Percentiles rank a stretch among this genome's conserved stretches.
Conservation (phyloP, 1,140 invertebrate species). For the Scaptomyza graminum region DNA sequence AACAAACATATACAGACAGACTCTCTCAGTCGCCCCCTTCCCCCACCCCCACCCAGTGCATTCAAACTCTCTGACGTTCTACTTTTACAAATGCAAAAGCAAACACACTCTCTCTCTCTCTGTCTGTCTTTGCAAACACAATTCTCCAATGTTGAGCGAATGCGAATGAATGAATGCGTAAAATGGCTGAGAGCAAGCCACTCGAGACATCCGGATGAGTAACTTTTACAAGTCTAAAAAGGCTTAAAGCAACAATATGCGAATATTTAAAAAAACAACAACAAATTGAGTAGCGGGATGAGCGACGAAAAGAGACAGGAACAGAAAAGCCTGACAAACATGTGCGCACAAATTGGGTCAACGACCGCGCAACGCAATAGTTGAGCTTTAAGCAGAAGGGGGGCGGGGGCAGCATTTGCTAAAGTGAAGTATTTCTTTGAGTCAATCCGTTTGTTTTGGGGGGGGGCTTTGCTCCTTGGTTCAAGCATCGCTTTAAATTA, state of each 20-base stretch:
- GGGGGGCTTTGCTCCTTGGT: conserved; percentile 4
- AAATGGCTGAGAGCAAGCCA: conserved; percentile 28
- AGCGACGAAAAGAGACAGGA: conserved; percentile 38
- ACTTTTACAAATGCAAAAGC: conserved; percentile 36
- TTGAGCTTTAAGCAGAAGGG: conserved; percentile 26
- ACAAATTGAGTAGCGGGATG: conserved; percentile 18
- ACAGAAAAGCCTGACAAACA: conserved; percentile 45
- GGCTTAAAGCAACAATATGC: conserved; percentile 18
- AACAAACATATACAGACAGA: conserved; percentile 22
- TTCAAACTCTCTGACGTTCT: conserved; percentile 50
- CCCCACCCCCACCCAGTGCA: not conserved
- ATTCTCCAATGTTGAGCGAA: conserved; percentile 23
- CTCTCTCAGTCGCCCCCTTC: not conserved
- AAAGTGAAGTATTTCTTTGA: conserved; percentile 22
- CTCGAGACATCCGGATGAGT: conserved; percentile 19
- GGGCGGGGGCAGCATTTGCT: no score
- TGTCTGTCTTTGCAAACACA: conserved; percentile 38
- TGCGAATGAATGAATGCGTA: conserved; percentile 52
- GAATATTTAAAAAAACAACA: conserved; percentile 4
- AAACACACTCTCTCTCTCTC: conserved; percentile 1
- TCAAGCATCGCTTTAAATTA: conserved; percentile 43
- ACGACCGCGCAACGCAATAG: conserved; percentile 76
- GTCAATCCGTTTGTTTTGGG: conserved; percentile 11
- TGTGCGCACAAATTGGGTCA: conserved; percentile 72
- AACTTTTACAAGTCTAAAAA: conserved; percentile 28